Conservation (phyloP, 1,140 invertebrate species). For the Anastrepha obliqua region DNA sequence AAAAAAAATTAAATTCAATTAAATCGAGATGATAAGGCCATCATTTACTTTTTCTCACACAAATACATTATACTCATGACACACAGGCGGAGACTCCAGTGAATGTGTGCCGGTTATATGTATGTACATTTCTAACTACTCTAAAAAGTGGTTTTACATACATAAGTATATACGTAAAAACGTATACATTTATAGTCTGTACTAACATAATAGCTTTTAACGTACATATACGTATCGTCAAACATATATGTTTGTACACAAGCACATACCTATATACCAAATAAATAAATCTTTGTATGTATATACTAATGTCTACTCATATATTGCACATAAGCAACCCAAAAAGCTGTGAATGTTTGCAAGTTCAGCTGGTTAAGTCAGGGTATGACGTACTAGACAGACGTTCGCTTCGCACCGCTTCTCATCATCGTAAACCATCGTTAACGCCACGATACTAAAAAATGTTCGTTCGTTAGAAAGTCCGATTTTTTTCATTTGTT, state of each 20-base stretch:
- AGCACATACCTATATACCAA: neutral
- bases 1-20: neutral
- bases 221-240: too few relatives aligned
- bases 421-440: neutral
- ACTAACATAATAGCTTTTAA: too few relatives aligned
- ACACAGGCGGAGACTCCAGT: neutral
- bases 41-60: neutral
- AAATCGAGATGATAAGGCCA: slow-evolving; percentile 16
- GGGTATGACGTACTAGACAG: slow-evolving; percentile 24
- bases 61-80: neutral
- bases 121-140: slow-evolving; percentile 14
- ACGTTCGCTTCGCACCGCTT: neutral
- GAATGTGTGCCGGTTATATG: neutral
- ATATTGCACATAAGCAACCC: neutral
- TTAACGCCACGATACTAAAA: slow-evolving; percentile 29
- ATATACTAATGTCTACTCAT: neutral
- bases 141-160: neutral
- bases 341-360: slow-evolving; percentile 43
- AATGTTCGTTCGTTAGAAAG: slow-evolving; percentile 15
- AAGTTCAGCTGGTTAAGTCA: slow-evolving; percentile 48
- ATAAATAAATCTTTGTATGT: neutral
- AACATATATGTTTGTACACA: neutral
- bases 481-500: neutral
- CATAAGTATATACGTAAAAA: neutral
- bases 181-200: neutral